phyloP scores from a whole-genome alignment of 2,797 vertebrate species.

The Phalanger gymnotis region DNA sequence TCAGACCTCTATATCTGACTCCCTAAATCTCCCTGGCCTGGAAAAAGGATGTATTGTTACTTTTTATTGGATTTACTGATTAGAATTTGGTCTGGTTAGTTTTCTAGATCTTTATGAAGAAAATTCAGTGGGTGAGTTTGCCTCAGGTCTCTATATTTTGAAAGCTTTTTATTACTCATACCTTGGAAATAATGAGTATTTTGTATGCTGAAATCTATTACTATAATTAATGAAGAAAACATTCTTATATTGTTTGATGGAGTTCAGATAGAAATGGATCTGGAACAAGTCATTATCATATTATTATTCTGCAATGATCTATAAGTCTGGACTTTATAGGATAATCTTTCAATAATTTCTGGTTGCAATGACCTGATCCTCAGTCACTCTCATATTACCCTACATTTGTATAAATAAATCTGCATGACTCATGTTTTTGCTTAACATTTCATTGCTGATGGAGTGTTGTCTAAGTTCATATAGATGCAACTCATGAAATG shows the following conservation, averaged over 20 bases:
- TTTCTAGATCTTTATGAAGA: background rate
- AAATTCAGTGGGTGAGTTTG: background rate
- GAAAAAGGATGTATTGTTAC: background rate
- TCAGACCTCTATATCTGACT: background rate
- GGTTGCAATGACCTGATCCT: background rate
- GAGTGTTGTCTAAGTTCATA: background rate
- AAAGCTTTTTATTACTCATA: background rate
- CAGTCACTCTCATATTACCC: background rate
- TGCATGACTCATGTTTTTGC: background rate
- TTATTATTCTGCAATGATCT: background rate
- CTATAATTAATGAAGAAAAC: background rate
- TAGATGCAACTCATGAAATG: background rate
- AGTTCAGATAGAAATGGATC: background rate
- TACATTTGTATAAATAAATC: background rate
- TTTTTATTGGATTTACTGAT: background rate
- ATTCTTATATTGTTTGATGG: background rate
- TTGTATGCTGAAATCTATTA: background rate
- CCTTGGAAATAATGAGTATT: background rate
- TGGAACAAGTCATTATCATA: background rate
- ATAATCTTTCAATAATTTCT: background rate
- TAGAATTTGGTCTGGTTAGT: background rate
- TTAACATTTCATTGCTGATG: background rate
- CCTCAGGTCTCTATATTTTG: background rate
- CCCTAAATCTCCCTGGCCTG: background rate
- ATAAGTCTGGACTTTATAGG: background rate